phyloP scores from a whole-genome alignment of 2,888 invertebrate genomes.

The Acleris cristana region DNA sequence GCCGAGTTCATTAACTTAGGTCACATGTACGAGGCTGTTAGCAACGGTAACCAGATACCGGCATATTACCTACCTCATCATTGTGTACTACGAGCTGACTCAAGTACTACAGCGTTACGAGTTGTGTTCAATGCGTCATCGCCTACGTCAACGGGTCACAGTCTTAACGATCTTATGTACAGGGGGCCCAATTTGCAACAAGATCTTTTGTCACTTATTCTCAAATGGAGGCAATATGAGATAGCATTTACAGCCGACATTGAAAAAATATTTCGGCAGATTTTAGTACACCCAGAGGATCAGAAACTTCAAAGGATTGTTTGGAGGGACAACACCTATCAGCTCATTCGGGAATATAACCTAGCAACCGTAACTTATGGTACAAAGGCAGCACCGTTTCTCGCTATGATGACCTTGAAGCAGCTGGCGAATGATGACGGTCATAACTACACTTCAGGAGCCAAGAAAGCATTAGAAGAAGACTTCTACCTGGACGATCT shows the following conservation, averaged over 20 bases:
- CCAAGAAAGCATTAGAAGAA: neutral
- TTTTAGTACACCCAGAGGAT: neutral
- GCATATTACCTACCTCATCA: neutral
- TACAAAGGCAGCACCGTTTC: neutral
- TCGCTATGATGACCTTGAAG: neutral
- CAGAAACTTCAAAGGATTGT: neutral
- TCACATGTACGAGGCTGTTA: neutral
- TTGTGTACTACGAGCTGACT: neutral
- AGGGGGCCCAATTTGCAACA: conserved; percentile 1
- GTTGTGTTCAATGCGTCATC: neutral
- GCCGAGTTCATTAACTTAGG: neutral
- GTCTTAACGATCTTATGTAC: too few species aligned
- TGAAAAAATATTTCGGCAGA: neutral
- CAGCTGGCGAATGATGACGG: neutral
- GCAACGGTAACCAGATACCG: neutral
- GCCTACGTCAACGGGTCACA: too few species aligned
- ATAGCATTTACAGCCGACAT: neutral
- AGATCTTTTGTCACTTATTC: neutral
- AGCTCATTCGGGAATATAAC: neutral
- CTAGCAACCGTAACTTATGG: neutral
- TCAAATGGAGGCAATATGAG: neutral
- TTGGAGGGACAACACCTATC: neutral
- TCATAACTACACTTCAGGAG: neutral
- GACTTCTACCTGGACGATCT: conserved; percentile 4
- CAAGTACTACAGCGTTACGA: neutral